Evolutionary conservation across 2,888 invertebrate genomes (phyloP).

Genomic region (Phymatocera aterrima): DNA sequence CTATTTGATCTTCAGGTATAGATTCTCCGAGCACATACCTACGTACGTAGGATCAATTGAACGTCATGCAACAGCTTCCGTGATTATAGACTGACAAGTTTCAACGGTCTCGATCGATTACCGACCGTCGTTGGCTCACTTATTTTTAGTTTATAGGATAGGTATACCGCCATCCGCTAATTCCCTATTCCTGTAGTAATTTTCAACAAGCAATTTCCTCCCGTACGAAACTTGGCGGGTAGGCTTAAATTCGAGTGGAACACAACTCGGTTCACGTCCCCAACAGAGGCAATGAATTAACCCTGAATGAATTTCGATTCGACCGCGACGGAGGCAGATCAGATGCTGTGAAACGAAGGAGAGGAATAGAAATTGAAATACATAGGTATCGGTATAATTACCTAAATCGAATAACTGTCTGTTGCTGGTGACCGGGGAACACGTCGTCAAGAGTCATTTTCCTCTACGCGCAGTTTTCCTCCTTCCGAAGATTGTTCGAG

Average conservation of each 20-base stretch:
- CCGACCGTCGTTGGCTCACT: too few relatives aligned
- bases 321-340: too few relatives aligned
- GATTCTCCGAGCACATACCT: neutral
- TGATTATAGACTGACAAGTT: conserved; percentile 1
- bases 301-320: neutral
- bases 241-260: neutral
- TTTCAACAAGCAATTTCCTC: conserved; percentile 13
- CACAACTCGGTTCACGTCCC: neutral
- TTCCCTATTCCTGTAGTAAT: neutral
- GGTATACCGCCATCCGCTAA: too few relatives aligned
- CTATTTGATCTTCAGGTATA: neutral
- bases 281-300: neutral
- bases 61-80: neutral
- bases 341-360: neutral
- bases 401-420: conserved; percentile 68
- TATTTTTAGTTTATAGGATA: too few relatives aligned
- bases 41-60: neutral
- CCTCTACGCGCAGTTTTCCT: neutral
- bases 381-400: conserved; percentile 62
- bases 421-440: conserved; percentile 68
- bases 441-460: conserved; percentile 62
- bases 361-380: neutral
- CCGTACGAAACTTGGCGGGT: neutral
- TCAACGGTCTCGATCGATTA: neutral
- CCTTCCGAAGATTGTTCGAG: neutral